Percentiles rank a stretch among this genome's conserved stretches.
Evolutionary conservation across 2,797 vertebrate genomes (phyloP).

Genomic region (Vespertilio murinus): DNA sequence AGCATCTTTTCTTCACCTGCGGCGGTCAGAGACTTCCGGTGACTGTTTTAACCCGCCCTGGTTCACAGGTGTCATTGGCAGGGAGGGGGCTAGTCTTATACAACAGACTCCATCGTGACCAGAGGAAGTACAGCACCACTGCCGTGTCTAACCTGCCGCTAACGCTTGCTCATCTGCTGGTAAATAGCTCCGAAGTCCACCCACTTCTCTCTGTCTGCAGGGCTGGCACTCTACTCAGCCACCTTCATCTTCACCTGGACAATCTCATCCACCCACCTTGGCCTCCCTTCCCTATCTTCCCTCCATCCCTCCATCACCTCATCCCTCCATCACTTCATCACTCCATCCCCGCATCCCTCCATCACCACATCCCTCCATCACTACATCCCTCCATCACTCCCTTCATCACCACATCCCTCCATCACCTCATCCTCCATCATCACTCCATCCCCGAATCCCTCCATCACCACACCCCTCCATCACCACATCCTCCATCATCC

Average conservation of each 20-base stretch:
- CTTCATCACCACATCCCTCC: neutral
- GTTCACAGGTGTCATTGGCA: neutral
- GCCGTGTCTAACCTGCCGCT: neutral
- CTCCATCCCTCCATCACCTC: neutral
- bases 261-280: neutral
- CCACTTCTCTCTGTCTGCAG: neutral
- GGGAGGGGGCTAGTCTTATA: neutral
- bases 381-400: neutral
- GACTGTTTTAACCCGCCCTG: neutral
- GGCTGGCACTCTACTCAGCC: rapidly evolving
- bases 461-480: neutral
- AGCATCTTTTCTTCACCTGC: neutral
- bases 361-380: neutral
- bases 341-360: neutral
- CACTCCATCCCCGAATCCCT: neutral
- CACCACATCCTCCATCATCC: neutral
- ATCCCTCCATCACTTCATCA: neutral
- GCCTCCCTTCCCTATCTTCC: neutral
- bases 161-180: neutral
- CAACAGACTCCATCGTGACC: neutral
- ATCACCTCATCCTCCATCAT: neutral
- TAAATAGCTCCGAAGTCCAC: neutral
- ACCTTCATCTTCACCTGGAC: neutral
- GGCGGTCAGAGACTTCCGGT: neutral
- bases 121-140: neutral